Evolutionary conservation across 1,140 invertebrate genomes (phyloP).

Genomic region (Stegodyphus dumicola): DNA sequence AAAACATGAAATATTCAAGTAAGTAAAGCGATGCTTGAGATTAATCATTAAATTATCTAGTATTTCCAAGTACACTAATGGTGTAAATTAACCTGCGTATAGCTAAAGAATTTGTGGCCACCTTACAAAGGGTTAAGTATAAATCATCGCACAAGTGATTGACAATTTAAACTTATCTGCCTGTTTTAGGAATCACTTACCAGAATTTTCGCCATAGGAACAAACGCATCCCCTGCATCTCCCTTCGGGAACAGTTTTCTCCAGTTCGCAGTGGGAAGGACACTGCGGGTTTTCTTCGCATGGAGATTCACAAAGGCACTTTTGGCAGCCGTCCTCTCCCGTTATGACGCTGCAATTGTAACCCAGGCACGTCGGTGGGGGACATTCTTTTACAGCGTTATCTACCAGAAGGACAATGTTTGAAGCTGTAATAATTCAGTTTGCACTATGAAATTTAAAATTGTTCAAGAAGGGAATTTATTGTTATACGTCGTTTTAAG

Average conservation of each 20-base stretch:
- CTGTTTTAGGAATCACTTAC: neutral
- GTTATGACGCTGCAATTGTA: slow-evolving; percentile 56
- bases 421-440: too few species aligned
- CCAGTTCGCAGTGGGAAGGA: slow-evolving; percentile 43
- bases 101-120: too few species aligned
- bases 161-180: neutral
- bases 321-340: slow-evolving; percentile 42
- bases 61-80: too few species aligned
- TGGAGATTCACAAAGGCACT: slow-evolving; percentile 42
- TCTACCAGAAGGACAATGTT: neutral
- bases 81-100: too few species aligned
- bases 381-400: slow-evolving; percentile 48
- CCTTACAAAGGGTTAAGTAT: neutral
- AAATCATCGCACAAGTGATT: neutral
- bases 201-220: slow-evolving; percentile 16
- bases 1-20: too few species aligned
- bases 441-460: too few species aligned
- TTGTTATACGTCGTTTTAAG: too few species aligned
- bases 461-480: too few species aligned
- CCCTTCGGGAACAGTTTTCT: slow-evolving; percentile 43
- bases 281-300: slow-evolving; percentile 48
- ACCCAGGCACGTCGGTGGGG: slow-evolving; percentile 39
- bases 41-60: too few species aligned
- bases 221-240: slow-evolving; percentile 55
- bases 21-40: too few species aligned